Evolutionary conservation across 1,140 invertebrate genomes (phyloP), one percentile per base, ranked within the genome.

Genomic region (Aleiodes sp.): DNA sequence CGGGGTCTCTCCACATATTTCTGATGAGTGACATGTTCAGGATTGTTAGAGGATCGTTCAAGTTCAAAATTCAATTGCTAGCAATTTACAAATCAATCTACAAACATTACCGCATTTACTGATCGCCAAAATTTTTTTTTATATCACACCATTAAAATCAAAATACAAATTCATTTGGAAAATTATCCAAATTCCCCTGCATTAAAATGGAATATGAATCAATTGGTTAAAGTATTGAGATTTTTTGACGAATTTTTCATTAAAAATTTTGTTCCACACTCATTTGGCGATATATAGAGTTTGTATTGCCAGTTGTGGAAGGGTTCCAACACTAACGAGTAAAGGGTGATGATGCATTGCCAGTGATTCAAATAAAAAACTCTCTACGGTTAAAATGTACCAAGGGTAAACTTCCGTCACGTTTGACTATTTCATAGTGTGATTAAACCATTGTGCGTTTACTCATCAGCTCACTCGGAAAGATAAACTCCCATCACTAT

Each of bases 321-420:
- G 46, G 14, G 21, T 52, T 26, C 46, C 21, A 52, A 52, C 26
- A 52, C 46, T 52, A 52, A 52, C 46, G 46, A 52, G 46, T 52
- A 52, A 52, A n/a, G n/a, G n/a, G 46, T 52, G 46, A 52, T 16
- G 16, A 52, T 10, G 46, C 46, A 9, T 52, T 52, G 21, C 26
- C 46, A 21, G 46, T 52, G 46, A 52, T 52, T 52, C 26, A 52
- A 52, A 52, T 52, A 52, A 52, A 52, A n/a, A 52, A 21, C 46
- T 43, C 39, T 9, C 46, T 52, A 21, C 46, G 19, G 16, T 52
- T 24, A 52, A 52, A 52, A 52, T 52, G 21, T 52, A 52, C 46
- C 46, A 52, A 24, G 46, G 46, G 46, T 52, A 52, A 52, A 52
- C 46, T 24, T 52, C 46, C 46, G 46, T 52, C 46, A 52, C 46